Evolutionary conservation across 2,797 vertebrate genomes (phyloP), one percentile per base, ranked within the genome.

Genomic region (Gymnoscopelus microlampas): DNA sequence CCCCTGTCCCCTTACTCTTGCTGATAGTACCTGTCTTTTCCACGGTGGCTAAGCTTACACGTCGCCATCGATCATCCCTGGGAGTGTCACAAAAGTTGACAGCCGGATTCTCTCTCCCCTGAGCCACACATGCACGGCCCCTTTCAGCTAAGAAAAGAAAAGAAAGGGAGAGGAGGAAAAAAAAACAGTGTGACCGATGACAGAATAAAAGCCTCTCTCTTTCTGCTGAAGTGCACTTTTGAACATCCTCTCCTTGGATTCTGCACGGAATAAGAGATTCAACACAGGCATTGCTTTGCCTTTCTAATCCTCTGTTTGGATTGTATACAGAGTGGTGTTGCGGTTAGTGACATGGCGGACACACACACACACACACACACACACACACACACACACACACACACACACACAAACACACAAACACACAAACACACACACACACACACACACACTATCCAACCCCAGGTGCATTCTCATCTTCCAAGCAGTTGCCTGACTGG

Each of bases 51-150:
- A 76, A 82, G 78, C 83, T 82, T 68, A 78, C 76, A 76, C 76
- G 78, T 85, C 49, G 0, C 69, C 76, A 86, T 91, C 81, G 53
- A 88, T 90, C 91, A 89, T 75, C 60, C 15, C 61, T 8, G 53
- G 71, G 66, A n/a, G 66, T 84, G 86, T 85, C 82, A 82, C 66
- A 84, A 65, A 65, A 80, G 55, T 77, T 85, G 81, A 85, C 87
- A 82, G 84, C 53, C 23, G 82, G 71, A 77, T 73, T 79, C 66
- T 64, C 67, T 59, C 6, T 64, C 80, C 67, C 59, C 32, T 58
- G 62, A 71, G 60, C 63, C 65, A 74, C 71, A 12, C 23, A 59
- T n/a, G 9, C 54, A 26, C 39, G 11, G n/a, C 70, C 65, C 67
- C 63, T 19, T 24, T 53, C 6, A 9, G 23, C 44, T 7, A n/a